Percentiles rank a stretch among this genome's conserved stretches.
Conservation (phyloP, 2,888 invertebrate genomes). For the Leptothorax acervorum region DNA sequence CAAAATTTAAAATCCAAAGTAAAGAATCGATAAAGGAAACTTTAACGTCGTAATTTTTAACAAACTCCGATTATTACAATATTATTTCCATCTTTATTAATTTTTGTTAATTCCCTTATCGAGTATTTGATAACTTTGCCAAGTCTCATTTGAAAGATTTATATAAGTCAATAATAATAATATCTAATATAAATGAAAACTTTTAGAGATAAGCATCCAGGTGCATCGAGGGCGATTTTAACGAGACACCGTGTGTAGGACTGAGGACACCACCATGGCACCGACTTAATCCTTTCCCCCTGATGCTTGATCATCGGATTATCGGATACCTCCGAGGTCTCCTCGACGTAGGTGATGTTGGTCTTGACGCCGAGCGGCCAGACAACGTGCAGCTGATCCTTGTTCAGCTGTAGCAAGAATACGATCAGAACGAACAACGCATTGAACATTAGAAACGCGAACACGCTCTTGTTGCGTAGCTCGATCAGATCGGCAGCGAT, state of each 20-base stretch:
- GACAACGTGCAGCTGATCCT: slow-evolving; percentile 98
- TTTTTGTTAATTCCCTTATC: neutral
- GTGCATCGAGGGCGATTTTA: slow-evolving; percentile 9
- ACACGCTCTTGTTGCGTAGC: slow-evolving; percentile 98
- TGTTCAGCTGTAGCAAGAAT: slow-evolving; percentile 99
- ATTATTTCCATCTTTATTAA: neutral
- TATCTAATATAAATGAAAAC: neutral
- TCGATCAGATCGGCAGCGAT: slow-evolving; percentile 96
- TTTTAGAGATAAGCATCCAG: neutral
- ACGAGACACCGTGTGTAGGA: slow-evolving; percentile 7
- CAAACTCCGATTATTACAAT: neutral
- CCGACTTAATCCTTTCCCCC: slow-evolving; percentile 37
- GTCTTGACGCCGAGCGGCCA: slow-evolving; percentile 98
- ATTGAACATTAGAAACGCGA: slow-evolving; percentile 99
- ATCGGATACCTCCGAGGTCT: slow-evolving; percentile 93
- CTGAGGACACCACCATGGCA: slow-evolving; percentile 40
- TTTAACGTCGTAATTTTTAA: neutral
- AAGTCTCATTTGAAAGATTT: neutral
- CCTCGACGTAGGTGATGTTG: slow-evolving; percentile 97
- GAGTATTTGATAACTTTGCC: neutral
- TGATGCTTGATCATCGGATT: slow-evolving; percentile 69
- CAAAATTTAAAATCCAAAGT: neutral
- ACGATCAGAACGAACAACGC: slow-evolving; percentile 99
- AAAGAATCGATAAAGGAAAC: neutral
- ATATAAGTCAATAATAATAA: neutral